phyloP scores from a whole-genome alignment of 2,888 invertebrate genomes.

The Myathropa florea region DNA sequence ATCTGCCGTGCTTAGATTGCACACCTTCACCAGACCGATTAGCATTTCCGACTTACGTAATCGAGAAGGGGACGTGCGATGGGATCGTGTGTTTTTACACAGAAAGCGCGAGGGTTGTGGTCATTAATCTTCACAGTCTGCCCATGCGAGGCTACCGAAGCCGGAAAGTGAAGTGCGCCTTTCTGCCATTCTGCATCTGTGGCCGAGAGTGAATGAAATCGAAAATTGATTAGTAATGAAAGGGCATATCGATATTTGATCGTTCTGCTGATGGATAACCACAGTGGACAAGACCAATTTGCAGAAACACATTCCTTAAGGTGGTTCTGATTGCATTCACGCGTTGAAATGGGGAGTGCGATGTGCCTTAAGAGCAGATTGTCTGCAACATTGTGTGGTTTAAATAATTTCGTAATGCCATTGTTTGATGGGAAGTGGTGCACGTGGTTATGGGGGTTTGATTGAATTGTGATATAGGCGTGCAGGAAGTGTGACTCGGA shows the following conservation, averaged over 20 bases:
- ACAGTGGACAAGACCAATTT: constrained; percentile 29
- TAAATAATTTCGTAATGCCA: neutral
- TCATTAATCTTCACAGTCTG: constrained; percentile 42
- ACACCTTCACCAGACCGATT: constrained; percentile 51
- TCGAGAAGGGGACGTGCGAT: neutral
- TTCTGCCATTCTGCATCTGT: neutral
- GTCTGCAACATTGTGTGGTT: neutral
- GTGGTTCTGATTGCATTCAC: neutral
- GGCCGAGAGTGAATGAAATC: constrained; percentile 16
- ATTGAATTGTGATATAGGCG: neutral
- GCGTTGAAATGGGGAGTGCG: neutral
- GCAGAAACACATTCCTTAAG: constrained; percentile 7
- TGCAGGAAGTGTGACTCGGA: no score
- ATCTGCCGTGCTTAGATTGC: constrained; percentile 34
- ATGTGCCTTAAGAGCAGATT: neutral
- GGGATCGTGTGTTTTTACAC: constrained; percentile 12
- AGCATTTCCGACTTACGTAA: constrained; percentile 62
- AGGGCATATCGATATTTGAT: constrained; percentile 56
- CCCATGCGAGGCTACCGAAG: neutral
- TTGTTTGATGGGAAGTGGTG: neutral
- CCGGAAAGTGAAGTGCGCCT: constrained; percentile 48
- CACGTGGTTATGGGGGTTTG: neutral
- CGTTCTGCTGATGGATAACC: constrained; percentile 9
- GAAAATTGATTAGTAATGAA: constrained; percentile 51
- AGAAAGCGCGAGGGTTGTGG: constrained; percentile 25